phyloP scores from a whole-genome alignment of 2,797 vertebrate species.

The Gymnothorax javanicus region DNA sequence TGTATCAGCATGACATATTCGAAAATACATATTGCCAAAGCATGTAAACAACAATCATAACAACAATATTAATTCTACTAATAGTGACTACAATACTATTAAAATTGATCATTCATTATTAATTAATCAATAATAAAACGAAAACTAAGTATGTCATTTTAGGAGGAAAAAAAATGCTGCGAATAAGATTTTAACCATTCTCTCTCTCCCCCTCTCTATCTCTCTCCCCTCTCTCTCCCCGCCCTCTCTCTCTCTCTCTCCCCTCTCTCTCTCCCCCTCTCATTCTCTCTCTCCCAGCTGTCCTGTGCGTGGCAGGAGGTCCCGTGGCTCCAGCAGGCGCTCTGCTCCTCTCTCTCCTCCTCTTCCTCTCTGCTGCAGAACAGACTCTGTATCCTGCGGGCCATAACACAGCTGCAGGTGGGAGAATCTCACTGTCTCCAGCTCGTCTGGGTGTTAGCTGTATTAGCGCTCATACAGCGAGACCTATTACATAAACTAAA shows the following conservation, averaged over 20 bases:
- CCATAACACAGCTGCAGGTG: constrained; percentile 78
- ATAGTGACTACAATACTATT: too few relatives aligned
- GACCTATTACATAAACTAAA: background rate
- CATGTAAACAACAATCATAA: too few relatives aligned
- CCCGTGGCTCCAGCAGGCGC: constrained; percentile 72
- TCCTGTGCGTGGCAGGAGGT: constrained; percentile 78
- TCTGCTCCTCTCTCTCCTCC: constrained; percentile 71
- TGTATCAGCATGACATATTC: too few relatives aligned
- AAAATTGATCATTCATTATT: too few relatives aligned
- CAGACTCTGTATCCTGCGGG: constrained; percentile 75
- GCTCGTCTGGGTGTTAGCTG: background rate
- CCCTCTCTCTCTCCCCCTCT: background rate
- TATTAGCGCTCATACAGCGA: background rate
- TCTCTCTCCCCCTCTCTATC: background rate
- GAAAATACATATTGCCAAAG: too few relatives aligned
- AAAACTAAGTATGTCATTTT: too few relatives aligned
- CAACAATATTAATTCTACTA: too few relatives aligned
- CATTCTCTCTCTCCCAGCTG: constrained; percentile 55
- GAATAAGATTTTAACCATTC: background rate
- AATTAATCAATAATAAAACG: too few relatives aligned
- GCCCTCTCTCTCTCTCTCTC: too few relatives aligned
- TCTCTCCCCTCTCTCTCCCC: too few relatives aligned
- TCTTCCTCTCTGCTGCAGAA: constrained; percentile 78
- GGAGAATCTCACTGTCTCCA: constrained; percentile 15
- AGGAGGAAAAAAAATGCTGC: too few relatives aligned